Conservation (phyloP, 1,140 invertebrate genomes). For the Monochamus saltuarius region DNA sequence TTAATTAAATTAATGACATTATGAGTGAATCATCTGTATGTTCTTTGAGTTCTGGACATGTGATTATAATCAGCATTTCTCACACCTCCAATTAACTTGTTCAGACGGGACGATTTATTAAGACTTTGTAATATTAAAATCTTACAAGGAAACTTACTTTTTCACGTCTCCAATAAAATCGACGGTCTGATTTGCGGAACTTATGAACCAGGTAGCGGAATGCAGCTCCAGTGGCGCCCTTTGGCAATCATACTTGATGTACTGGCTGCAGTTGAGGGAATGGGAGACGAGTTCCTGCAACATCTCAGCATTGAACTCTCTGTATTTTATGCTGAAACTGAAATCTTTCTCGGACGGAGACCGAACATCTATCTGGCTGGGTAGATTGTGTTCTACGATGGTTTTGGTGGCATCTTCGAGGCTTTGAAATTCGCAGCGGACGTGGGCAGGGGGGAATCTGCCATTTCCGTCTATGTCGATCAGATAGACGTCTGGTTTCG, state of each 20-base stretch:
- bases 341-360: slow-evolving; percentile 75
- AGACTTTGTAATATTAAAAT: no score
- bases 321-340: slow-evolving; percentile 80
- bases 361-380: slow-evolving; percentile 83
- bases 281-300: slow-evolving; percentile 85
- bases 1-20: no score
- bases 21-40: no score
- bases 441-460: slow-evolving; percentile 83
- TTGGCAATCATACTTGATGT: slow-evolving; percentile 89
- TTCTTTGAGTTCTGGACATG: no score
- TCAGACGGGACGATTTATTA: no score
- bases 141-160: slow-evolving; percentile 56
- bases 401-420: slow-evolving; percentile 84
- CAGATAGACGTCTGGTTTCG: slow-evolving; percentile 83
- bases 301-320: slow-evolving; percentile 88
- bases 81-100: no score
- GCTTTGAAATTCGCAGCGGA: slow-evolving; percentile 87
- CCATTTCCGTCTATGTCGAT: slow-evolving; percentile 94
- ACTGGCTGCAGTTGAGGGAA: slow-evolving; percentile 85
- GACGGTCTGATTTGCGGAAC: slow-evolving; percentile 73
- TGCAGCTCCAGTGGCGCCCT: slow-evolving; percentile 84
- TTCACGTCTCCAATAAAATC: slow-evolving; percentile 84
- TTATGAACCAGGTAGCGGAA: slow-evolving; percentile 87
- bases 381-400: slow-evolving; percentile 89
- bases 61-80: no score